Base-by-base conservation (phyloP, 2,888 invertebrate genomes). In the Hypolimnas misippus region DNA sequence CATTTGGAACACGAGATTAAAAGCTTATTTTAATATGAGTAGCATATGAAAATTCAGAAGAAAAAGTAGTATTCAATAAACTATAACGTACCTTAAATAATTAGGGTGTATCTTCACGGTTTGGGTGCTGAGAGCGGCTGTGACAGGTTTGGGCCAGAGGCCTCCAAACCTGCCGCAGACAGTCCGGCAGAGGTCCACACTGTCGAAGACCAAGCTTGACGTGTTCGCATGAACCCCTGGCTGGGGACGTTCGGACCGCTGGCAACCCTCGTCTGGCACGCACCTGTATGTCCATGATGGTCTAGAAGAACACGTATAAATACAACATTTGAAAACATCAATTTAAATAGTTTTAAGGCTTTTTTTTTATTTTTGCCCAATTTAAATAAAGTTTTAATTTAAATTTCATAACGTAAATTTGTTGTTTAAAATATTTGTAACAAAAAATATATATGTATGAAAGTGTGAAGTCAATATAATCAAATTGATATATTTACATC, bases 71-170 rank as follows among this genome's bases (percentile, higher is more conserved):
- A n/a, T n/a, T n/a, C n/a, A n/a, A n/a, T n/a, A n/a, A n/a, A n/a
- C n/a, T n/a, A n/a, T n/a, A 25, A 42, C 63, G 19, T 74, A 92
- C 89, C 86, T 87, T n/a, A 93, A 72, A 72, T 87, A 92, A 74
- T 90, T 92, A 0, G 94, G 94, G 77, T 94, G 93, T 68, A 95
- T 93, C 62, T 84, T 85, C 0, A 94, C 86, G 0, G 93, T 87
- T 66, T 87, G 84, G 64, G 69, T 73, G 59, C 87, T 83, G 2
- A 92, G 68, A 0, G 89, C 89, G 0, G 89, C 92, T 0, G 88
- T 91, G 1, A 94, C 93, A 0, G 96, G 96, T 73, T 88, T 84
- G 0, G 96, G 96, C 96, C 96, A 96, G 14, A 96, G 87, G 0
- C 94, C 92, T 0, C 96, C 95, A 72, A 93, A 94, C 35, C 92